A percentile compares a stretch with the other conserved stretches of the same genome.
phyloP scores from a whole-genome alignment of 2,888 invertebrate species.

The Cataglyphis cursor region DNA sequence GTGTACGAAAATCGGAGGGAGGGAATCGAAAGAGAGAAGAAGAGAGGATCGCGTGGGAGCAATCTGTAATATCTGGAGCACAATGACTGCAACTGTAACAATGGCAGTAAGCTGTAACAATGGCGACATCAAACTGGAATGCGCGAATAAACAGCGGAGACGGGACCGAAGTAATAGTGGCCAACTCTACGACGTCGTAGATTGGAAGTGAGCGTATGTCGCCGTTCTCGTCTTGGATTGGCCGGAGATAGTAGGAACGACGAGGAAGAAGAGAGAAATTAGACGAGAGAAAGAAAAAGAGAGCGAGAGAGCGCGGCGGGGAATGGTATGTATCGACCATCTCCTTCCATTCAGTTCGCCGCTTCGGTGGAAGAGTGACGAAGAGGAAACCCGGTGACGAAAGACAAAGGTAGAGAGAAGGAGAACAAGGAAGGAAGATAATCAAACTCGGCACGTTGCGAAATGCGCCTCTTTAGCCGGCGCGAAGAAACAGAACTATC shows the following conservation, averaged over 20 bases:
- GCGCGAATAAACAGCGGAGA: conserved; percentile 63
- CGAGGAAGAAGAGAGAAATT: conserved; percentile 19
- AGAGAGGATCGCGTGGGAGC: neutral
- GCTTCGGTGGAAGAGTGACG: conserved; percentile 23
- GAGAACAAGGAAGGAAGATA: conserved; percentile 26
- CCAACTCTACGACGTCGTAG: conserved; percentile 57
- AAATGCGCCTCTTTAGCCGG: conserved; percentile 9
- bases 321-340: conserved; percentile 79
- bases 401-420: conserved; percentile 31
- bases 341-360: conserved; percentile 79
- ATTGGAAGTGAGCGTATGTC: conserved; percentile 31
- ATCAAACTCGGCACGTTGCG: conserved; percentile 11
- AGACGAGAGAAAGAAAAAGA: conserved; percentile 5
- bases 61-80: conserved; percentile 4
- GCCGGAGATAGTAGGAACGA: conserved; percentile 44
- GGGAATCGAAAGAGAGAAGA: neutral
- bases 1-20: neutral
- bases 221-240: conserved; percentile 65
- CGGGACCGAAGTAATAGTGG: conserved; percentile 55
- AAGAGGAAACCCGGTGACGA: conserved; percentile 28
- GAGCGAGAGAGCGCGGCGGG: conserved; percentile 23
- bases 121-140: conserved; percentile 45
- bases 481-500: neutral
- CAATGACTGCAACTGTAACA: neutral
- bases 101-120: neutral